Conservation (phyloP, 2,888 invertebrate genomes). For the Herminia tarsipennalis region DNA sequence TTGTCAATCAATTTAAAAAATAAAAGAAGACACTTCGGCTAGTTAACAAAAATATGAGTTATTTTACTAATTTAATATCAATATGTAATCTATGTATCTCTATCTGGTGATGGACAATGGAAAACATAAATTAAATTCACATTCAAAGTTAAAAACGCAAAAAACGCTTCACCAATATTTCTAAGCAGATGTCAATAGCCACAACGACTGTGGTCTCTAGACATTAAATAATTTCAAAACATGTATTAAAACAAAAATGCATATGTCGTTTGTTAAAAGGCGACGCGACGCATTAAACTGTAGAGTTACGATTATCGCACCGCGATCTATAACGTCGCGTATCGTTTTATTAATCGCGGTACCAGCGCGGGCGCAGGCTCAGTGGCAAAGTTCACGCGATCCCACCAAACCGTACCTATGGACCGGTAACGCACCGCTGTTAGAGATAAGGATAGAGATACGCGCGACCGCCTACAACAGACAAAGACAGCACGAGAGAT, state of each 20-base stretch:
- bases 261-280: constrained; percentile 46
- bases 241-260: constrained; percentile 47
- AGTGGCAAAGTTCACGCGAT: constrained; percentile 82
- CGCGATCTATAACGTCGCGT: constrained; percentile 77
- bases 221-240: constrained; percentile 40
- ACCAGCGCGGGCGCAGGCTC: constrained; percentile 55
- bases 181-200: constrained; percentile 15
- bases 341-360: constrained; percentile 76
- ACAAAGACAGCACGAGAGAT: constrained; percentile 63
- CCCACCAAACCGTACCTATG: constrained; percentile 66
- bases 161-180: constrained; percentile 12
- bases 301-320: constrained; percentile 67
- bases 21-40: too few species aligned
- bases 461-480: constrained; percentile 22
- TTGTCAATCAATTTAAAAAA: too few species aligned
- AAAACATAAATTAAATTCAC: neutral
- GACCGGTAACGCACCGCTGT: constrained; percentile 75
- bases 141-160: constrained; percentile 7
- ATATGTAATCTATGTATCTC: too few species aligned
- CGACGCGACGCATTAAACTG: constrained; percentile 55
- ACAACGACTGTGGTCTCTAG: constrained; percentile 10
- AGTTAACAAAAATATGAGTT: too few species aligned
- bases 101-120: too few species aligned
- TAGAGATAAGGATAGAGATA: constrained; percentile 64
- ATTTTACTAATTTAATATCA: too few species aligned